Conservation (phyloP, 2,888 invertebrate genomes). For the Caradrina kadenii region DNA sequence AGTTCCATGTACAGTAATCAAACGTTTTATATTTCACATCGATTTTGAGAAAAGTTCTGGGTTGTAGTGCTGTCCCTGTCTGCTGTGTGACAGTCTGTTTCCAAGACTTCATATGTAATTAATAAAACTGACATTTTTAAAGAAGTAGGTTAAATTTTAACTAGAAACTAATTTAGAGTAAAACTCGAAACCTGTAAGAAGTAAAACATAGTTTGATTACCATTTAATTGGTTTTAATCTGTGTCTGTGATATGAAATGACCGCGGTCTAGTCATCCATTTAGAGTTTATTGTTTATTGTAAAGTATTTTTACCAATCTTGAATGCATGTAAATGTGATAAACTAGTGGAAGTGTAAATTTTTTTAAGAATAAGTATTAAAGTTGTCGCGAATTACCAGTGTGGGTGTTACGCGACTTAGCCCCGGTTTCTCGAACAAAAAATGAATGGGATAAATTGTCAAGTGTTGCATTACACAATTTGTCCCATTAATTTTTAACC, state of each 20-base stretch:
- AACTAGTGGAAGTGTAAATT: conserved; percentile 2
- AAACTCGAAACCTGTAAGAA: not conserved
- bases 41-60: no score
- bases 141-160: no score
- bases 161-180: not conserved
- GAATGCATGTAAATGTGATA: not conserved
- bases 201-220: not conserved
- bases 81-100: no score
- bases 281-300: conserved; percentile 6
- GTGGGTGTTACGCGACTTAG: not conserved
- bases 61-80: no score
- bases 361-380: not conserved
- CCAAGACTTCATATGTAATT: no score
- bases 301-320: no score
- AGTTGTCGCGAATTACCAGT: not conserved
- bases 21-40: no score
- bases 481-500: no score
- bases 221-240: not conserved
- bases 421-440: not conserved
- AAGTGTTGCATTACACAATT: no score
- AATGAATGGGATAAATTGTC: no score
- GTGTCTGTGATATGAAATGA: not conserved
- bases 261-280: conserved; percentile 14
- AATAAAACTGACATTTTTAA: no score
- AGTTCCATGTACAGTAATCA: no score